These are phyloP conservation scores for Muntiacus reevesi DNA, from an alignment of 2,113 vertebrate genomes.

Conservation along the genomic window DNA sequence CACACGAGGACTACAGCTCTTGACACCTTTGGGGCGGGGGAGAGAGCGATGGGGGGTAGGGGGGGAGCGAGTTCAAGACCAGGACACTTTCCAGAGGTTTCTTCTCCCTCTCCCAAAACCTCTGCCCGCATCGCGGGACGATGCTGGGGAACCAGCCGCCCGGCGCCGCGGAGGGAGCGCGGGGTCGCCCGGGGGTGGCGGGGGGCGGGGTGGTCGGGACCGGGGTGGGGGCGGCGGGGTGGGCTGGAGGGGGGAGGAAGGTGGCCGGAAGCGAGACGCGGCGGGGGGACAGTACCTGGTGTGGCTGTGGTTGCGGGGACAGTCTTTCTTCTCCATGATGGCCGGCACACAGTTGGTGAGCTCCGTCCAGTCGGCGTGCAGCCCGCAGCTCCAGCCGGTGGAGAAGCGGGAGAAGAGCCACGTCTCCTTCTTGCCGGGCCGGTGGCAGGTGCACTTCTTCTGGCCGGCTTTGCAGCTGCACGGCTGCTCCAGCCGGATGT, in stretches of 20 bases:
- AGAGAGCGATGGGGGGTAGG: not conserved
- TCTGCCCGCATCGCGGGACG: not conserved
- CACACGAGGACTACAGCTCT: not conserved
- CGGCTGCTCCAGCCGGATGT: constrained; percentile 96
- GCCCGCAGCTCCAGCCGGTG: constrained; percentile 94
- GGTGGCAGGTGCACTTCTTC: constrained; percentile 97
- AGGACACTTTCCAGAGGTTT: not conserved
- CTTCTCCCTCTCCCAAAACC: not conserved
- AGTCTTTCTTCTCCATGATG: constrained; percentile 92
- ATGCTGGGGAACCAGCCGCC: not conserved
- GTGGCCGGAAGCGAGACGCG: not conserved
- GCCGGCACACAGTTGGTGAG: constrained; percentile 94
- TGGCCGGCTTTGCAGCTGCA: constrained; percentile 95
- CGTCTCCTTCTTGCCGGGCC: constrained; percentile 93
- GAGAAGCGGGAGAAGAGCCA: constrained; percentile 96
- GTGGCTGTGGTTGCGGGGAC: constrained; percentile 83
- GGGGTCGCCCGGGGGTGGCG: not conserved
- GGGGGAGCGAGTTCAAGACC: not conserved
- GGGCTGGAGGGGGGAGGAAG: not conserved
- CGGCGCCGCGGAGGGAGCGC: not conserved
- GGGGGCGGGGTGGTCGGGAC: not conserved
- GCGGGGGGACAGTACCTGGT: constrained; percentile 74
- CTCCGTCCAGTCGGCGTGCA: constrained; percentile 96
- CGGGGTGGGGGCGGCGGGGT: not conserved
- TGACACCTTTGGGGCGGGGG: not conserved